Percentiles rank a stretch among this genome's conserved stretches.
Evolutionary conservation across 92 coral and sea anemone species (phyloP).

Genomic region (Porites rus): DNA sequence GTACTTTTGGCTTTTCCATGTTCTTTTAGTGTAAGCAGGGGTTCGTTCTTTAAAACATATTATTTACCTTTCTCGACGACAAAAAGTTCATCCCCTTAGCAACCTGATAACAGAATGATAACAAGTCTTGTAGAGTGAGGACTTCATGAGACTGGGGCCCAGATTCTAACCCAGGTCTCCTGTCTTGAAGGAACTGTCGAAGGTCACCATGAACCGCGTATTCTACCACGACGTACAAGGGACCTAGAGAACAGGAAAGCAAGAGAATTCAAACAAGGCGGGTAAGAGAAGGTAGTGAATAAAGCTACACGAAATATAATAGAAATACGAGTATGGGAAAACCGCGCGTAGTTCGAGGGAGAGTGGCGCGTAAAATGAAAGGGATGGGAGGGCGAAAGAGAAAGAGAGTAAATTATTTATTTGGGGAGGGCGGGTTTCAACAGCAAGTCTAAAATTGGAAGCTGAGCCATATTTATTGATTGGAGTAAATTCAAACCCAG

Average conservation of each 20-base stretch:
- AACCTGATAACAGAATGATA: slow-evolving; percentile 85
- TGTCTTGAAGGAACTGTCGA: slow-evolving; percentile 83
- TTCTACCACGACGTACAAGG: slow-evolving; percentile 81
- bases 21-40: not conserved
- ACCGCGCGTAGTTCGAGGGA: too few species aligned
- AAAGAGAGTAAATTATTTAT: too few species aligned
- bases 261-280: not conserved
- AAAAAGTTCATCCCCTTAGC: slow-evolving; percentile 89
- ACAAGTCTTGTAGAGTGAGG: slow-evolving; percentile 69
- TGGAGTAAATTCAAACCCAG: too few species aligned
- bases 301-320: too few species aligned
- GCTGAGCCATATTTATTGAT: too few species aligned
- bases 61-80: slow-evolving; percentile 79
- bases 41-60: not conserved
- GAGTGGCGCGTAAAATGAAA: too few species aligned
- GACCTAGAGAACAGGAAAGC: slow-evolving; percentile 61
- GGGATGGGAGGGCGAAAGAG: too few species aligned
- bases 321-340: too few species aligned
- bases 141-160: slow-evolving; percentile 59
- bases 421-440: too few species aligned
- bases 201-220: slow-evolving; percentile 83
- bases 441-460: too few species aligned
- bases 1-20: too few species aligned
- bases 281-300: not conserved
- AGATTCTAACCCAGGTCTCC: slow-evolving; percentile 77